Base-by-base conservation (phyloP, 1,140 invertebrate genomes). In the Orussus abietinus region DNA sequence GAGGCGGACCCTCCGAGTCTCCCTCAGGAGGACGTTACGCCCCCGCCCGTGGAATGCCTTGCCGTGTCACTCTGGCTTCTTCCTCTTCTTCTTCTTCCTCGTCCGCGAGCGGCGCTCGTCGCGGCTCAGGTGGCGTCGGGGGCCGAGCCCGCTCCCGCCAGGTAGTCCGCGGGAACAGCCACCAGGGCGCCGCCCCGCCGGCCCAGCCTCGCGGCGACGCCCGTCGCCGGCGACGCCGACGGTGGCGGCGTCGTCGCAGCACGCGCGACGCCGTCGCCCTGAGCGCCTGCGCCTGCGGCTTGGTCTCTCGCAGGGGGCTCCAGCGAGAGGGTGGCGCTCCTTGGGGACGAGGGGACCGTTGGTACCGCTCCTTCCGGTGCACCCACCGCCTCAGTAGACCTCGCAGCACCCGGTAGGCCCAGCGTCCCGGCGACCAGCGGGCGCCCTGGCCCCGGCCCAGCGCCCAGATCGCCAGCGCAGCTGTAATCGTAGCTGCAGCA, bases 401-500 rank as follows among this genome's bases (percentile, higher is more conserved):
- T 28, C 60, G 51, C 26, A 63, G 41, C 10, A 44, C 32, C 35
- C 53, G 57, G 36, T 51, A 63, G 10, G 42, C 50, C 42, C 34
- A 36, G 31, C 42, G 45, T 44, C 53, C 13, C 36, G 58, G 13
- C 45, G 45, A 26, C 45, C 49, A 48, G 55, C 48, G 49, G 62
- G 37, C 25, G 54, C 53, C 53, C 42, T 53, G 40, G 42, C 45
- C 51, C 51, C 49, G 53, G 31, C 13, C 18, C 12, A 45, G 43
- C 29, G 34, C 49, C 67, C 57, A 67, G 30, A 69, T 66, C 62
- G 66, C 73, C 66, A 77, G 72, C 67, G 55, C 77, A 79, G 74
- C 69, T 66, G 69, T 75, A 74, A 77, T 76, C 77, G 76, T 76
- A 77, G 72, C 76, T 79, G 66, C 77, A 79, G 75, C 76, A 77